phyloP scores from a whole-genome alignment of 2,888 invertebrate genomes.

The Phaonia tiefii region DNA sequence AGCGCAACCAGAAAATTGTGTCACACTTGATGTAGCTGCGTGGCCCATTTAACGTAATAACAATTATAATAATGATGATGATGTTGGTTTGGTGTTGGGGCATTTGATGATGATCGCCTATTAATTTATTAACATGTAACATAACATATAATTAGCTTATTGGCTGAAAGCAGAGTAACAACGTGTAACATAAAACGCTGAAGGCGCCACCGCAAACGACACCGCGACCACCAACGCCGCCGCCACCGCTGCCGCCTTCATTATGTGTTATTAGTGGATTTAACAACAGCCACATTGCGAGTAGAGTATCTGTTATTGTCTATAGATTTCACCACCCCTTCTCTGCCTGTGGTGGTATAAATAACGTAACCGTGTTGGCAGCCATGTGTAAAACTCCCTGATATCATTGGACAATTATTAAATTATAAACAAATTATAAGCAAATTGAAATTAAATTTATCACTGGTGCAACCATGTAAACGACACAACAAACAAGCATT shows the following conservation, averaged over 20 bases:
- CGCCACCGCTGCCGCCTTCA: background rate
- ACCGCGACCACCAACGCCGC: background rate
- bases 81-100: too few species aligned
- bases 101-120: background rate
- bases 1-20: background rate
- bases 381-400: constrained; percentile 54
- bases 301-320: too few species aligned
- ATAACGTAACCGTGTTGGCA: constrained; percentile 27
- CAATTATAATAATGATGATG: too few species aligned
- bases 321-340: background rate
- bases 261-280: too few species aligned
- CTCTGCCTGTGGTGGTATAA: constrained; percentile 30
- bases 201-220: constrained; percentile 6
- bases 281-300: too few species aligned
- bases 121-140: constrained; percentile 27
- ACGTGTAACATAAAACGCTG: constrained; percentile 25
- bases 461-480: background rate
- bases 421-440: constrained; percentile 45
- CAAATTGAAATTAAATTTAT: constrained; percentile 8
- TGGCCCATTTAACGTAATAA: constrained; percentile 1
- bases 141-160: constrained; percentile 27
- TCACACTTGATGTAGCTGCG: background rate
- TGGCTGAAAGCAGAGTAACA: background rate
- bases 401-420: constrained; percentile 53
- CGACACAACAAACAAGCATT: too few species aligned